Evolutionary conservation across 1,140 invertebrate species (phyloP), one percentile per base, ranked within the genome.

Genomic region (Probaryconus sp.): DNA sequence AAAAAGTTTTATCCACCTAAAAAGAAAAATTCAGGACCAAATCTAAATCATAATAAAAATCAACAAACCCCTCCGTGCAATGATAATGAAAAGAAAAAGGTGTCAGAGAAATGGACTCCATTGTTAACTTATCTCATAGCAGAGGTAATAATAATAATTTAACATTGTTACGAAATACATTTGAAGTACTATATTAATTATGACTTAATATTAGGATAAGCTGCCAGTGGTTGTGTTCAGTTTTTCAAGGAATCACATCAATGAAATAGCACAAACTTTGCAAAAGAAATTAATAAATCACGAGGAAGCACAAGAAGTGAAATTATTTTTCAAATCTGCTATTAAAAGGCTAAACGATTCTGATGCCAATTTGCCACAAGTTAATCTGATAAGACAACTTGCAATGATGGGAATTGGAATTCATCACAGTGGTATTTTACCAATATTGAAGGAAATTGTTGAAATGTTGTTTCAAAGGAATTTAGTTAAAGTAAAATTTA

Each of bases 361-460:
- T 0, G 98, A 99, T 85, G 91, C 92, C 76, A 89, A 92, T 64
- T 89, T 99, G 48, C 97, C 97, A 2, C 98, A 99, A 90, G 95
- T 97, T 3, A 83, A 91, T 14, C 90, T 89, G 53, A 91, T 99
- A 86, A 90, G 92, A 81, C 90, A 93, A 35, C 90, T 97, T 6
- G 82, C 98, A n/a, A 91, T 92, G 79, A 91, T 93, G 72, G 98
- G 98, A 0, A 94, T 99, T 67, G 98, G 97, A 0, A 92, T 99
- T 9, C 98, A 99, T 89, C 98, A 99, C 84, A 98, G 97, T 87
- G 97, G 98, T 13, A 97, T 99, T 75, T 86, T 99, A 45, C 98
- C 98, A 0, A 95, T 99, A 75, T 89, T 99, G 0, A 99, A 99
- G 84, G 98, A 99, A 90, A 96, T 99, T 40, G 97, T 99, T 0